Evolutionary conservation across 2,888 invertebrate genomes (phyloP).

Genomic region (Hyppa rectilinea): DNA sequence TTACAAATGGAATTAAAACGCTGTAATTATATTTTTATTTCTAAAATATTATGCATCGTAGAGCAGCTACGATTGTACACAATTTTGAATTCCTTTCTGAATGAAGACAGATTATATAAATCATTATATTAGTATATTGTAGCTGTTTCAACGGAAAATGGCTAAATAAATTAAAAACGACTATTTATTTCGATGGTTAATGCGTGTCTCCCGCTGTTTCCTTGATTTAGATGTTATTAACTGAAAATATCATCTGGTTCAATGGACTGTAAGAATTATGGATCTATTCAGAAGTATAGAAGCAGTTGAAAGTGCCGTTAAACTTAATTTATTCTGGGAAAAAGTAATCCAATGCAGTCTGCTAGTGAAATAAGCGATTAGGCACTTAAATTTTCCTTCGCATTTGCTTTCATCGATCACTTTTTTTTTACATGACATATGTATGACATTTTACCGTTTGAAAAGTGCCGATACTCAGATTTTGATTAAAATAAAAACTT

Average conservation of each 20-base stretch:
- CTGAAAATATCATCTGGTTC: conserved; percentile 12
- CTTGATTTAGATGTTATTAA: not conserved
- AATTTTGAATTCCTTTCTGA: not conserved
- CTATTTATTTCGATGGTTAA: not conserved
- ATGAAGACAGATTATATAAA: not conserved
- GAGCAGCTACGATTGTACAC: not conserved
- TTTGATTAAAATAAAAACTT: too few relatives aligned
- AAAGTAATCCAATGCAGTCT: conserved; percentile 24
- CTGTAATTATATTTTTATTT: not conserved
- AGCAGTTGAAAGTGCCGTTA: conserved; percentile 27
- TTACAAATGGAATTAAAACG: not conserved
- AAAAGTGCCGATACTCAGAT: too few relatives aligned
- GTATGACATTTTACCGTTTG: too few relatives aligned
- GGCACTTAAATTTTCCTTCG: not conserved
- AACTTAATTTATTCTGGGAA: conserved; percentile 4
- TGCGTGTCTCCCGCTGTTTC: not conserved
- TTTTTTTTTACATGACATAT: too few relatives aligned
- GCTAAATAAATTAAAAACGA: not conserved
- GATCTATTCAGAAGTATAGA: conserved; percentile 12
- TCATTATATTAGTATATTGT: too few relatives aligned
- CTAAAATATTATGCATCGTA: not conserved
- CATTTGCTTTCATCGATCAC: conserved; percentile 8
- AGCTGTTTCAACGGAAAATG: not conserved
- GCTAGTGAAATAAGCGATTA: conserved; percentile 1
- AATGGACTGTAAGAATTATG: not conserved